Evolutionary conservation across 1,140 invertebrate species (phyloP).

Genomic region (Bursaphelenchus mucronatus): DNA sequence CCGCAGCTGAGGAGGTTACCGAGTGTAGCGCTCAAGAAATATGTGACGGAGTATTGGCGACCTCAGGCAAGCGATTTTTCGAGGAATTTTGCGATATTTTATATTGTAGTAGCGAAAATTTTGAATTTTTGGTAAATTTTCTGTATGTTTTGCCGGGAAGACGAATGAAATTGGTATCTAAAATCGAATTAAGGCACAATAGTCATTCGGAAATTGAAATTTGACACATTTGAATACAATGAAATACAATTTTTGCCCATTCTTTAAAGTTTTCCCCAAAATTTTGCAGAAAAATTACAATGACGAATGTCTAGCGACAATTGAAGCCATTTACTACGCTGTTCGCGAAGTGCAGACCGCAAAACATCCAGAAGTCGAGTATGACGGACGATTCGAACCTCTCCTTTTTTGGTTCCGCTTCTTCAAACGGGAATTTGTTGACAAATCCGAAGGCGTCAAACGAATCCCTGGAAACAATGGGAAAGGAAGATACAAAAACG

Average conservation of each 20-base stretch:
- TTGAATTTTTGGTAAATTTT: too few relatives aligned
- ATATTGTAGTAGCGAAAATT: not conserved
- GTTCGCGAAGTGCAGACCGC: slow-evolving; percentile 39
- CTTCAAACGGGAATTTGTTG: slow-evolving; percentile 34
- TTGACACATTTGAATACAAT: too few relatives aligned
- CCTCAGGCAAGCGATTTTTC: slow-evolving; percentile 41
- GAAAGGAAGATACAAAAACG: not conserved
- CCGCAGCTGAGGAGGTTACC: slow-evolving; percentile 45
- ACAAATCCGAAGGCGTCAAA: not conserved
- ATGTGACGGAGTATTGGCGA: slow-evolving; percentile 55
- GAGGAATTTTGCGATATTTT: too few relatives aligned
- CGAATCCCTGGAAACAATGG: too few relatives aligned
- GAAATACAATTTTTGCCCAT: too few relatives aligned
- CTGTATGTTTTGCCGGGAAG: too few relatives aligned
- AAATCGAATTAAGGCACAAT: too few relatives aligned
- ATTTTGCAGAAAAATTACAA: slow-evolving; percentile 38
- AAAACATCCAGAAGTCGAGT: slow-evolving; percentile 14
- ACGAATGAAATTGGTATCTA: too few relatives aligned
- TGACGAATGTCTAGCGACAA: slow-evolving; percentile 51
- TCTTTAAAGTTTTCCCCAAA: too few relatives aligned
- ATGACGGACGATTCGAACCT: slow-evolving; percentile 46
- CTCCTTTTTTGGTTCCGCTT: slow-evolving; percentile 57
- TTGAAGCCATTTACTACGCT: slow-evolving; percentile 60
- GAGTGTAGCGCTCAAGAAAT: slow-evolving; percentile 39
- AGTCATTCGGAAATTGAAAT: too few relatives aligned